Percentiles rank a stretch among this genome's conserved stretches.
phyloP scores from a whole-genome alignment of 2,113 vertebrate species.

The Misgurnus mizolepis region DNA sequence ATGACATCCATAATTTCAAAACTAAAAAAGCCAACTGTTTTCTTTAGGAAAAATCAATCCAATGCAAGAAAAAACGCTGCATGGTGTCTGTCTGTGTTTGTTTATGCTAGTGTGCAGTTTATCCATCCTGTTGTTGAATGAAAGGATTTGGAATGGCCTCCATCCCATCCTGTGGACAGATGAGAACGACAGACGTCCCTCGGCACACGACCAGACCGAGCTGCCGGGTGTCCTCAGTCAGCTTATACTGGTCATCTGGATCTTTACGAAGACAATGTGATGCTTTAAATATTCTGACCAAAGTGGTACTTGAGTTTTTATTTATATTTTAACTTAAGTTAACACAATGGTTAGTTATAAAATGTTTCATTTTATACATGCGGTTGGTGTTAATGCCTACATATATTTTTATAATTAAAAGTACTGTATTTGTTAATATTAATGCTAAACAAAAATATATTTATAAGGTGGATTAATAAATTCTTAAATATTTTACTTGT shows the following conservation, averaged over 20 bases:
- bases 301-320: no score
- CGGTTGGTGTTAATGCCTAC: no score
- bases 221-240: conserved; percentile 96
- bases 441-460: no score
- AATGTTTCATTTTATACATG: no score
- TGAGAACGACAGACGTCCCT: conserved; percentile 96
- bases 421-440: no score
- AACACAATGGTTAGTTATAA: no score
- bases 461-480: no score
- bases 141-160: conserved; percentile 99
- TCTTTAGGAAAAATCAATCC: conserved; percentile 5
- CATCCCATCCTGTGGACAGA: conserved; percentile 98
- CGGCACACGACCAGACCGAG: conserved; percentile 96
- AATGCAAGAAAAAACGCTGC: background rate
- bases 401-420: no score
- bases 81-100: background rate
- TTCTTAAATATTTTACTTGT: no score
- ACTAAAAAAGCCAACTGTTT: background rate
- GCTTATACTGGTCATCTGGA: conserved; percentile 95
- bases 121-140: conserved; percentile 95
- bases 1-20: conserved; percentile 24
- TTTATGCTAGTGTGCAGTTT: background rate
- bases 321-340: no score
- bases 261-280: conserved; percentile 71
- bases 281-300: no score